Conservation (phyloP, 1,140 invertebrate genomes). For the Lethocerus indicus region DNA sequence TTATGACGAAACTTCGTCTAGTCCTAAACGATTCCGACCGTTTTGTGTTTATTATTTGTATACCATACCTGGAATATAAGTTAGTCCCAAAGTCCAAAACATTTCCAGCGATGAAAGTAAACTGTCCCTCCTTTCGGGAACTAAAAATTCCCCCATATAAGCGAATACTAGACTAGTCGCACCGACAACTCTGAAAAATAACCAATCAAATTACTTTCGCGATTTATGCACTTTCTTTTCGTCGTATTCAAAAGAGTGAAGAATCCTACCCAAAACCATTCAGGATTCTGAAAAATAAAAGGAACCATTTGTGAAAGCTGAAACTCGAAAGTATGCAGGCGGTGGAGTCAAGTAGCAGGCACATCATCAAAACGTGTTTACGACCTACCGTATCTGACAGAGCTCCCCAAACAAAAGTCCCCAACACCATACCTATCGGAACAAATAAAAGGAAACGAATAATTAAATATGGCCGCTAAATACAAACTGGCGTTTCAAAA, state of each 20-base stretch:
- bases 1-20: too few species aligned
- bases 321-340: slow-evolving; percentile 55
- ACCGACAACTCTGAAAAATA: slow-evolving; percentile 40
- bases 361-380: slow-evolving; percentile 54
- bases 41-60: too few species aligned
- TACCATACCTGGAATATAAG: slow-evolving; percentile 41
- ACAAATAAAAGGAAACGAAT: too few species aligned
- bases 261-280: slow-evolving; percentile 74
- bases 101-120: slow-evolving; percentile 63
- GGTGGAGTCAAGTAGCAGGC: slow-evolving; percentile 56
- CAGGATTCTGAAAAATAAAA: slow-evolving; percentile 57
- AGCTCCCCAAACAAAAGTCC: slow-evolving; percentile 77
- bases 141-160: slow-evolving; percentile 57
- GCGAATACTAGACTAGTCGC: slow-evolving; percentile 61
- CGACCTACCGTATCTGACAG: slow-evolving; percentile 67
- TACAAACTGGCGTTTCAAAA: too few species aligned
- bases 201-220: too few species aligned
- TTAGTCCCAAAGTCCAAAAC: slow-evolving; percentile 57
- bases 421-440: slow-evolving; percentile 80
- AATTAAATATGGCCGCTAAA: too few species aligned
- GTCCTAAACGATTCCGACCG: too few species aligned
- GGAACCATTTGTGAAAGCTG: slow-evolving; percentile 53
- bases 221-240: not conserved
- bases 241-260: too few species aligned
- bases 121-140: slow-evolving; percentile 50